Conservation (phyloP, 2,113 vertebrate genomes). For the Caranx melampygus region DNA sequence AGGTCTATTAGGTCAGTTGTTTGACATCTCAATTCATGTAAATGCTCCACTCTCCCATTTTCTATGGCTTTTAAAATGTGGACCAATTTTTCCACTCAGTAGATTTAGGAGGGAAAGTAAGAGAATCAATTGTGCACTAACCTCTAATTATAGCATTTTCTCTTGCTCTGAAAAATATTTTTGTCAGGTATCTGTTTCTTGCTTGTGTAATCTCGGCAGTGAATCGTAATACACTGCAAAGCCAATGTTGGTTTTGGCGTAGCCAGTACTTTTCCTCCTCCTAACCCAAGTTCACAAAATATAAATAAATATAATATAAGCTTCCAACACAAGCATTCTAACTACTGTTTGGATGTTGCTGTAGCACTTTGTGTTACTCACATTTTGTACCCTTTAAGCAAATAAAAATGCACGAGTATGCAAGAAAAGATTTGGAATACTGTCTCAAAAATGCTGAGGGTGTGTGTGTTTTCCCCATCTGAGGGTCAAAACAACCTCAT, state of each 20-base stretch:
- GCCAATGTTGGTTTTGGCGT: not conserved
- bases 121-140: not conserved
- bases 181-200: not conserved
- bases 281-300: not conserved
- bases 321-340: not conserved
- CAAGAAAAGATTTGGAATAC: not conserved
- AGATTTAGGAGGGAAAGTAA: too few relatives aligned
- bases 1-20: too few relatives aligned
- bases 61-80: not conserved
- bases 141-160: not conserved
- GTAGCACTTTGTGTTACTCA: not conserved
- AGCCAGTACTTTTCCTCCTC: not conserved
- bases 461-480: conserved; percentile 27
- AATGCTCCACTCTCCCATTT: not conserved
- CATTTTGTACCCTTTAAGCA: not conserved
- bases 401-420: not conserved
- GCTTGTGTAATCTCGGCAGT: conserved; percentile 4
- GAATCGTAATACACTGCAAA: not conserved
- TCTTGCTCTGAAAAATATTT: not conserved
- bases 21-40: not conserved
- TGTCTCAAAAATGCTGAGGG: conserved; percentile 4
- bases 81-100: conserved; percentile 12
- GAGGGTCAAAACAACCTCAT: not conserved
- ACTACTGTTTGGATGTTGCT: too few relatives aligned
- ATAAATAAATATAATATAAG: not conserved